Evolutionary conservation across 2,888 invertebrate species (phyloP).

Genomic region (Troilus luridus): DNA sequence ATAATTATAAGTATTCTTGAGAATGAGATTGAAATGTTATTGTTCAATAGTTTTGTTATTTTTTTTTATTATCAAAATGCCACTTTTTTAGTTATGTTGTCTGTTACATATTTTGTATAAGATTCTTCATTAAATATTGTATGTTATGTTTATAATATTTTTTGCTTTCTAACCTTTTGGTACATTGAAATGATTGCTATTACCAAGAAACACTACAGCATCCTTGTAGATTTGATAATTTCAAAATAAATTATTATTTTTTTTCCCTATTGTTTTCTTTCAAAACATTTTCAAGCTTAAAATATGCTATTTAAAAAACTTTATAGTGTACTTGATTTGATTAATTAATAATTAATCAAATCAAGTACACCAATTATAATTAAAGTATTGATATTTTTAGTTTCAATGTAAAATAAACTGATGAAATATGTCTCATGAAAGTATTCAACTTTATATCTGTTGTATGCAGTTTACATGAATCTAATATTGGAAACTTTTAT

Average conservation of each 20-base stretch:
- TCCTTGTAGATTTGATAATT: background rate
- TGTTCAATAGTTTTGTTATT: background rate
- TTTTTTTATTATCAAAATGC: background rate
- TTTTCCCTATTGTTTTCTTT: constrained; percentile 2
- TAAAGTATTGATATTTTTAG: too few relatives aligned
- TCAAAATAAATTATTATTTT: constrained; percentile 6
- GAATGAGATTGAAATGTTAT: constrained; percentile 18
- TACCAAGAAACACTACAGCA: background rate
- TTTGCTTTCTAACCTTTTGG: background rate
- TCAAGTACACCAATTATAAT: too few relatives aligned
- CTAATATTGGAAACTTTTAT: too few relatives aligned
- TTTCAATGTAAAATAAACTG: too few relatives aligned
- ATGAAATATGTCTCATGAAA: too few relatives aligned
- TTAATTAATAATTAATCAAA: too few relatives aligned
- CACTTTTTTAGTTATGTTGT: background rate
- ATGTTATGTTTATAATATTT: background rate
- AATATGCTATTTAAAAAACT: background rate
- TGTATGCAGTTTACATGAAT: too few relatives aligned
- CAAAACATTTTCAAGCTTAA: background rate
- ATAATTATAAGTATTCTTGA: constrained; percentile 10
- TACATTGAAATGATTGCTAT: background rate
- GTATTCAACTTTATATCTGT: too few relatives aligned
- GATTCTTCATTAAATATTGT: background rate
- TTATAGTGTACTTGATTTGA: too few relatives aligned
- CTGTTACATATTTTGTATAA: constrained; percentile 5